Percentiles rank a stretch among this genome's conserved stretches.
phyloP scores from a whole-genome alignment of 2,113 vertebrate genomes.

The Ammospiza nelsoni region DNA sequence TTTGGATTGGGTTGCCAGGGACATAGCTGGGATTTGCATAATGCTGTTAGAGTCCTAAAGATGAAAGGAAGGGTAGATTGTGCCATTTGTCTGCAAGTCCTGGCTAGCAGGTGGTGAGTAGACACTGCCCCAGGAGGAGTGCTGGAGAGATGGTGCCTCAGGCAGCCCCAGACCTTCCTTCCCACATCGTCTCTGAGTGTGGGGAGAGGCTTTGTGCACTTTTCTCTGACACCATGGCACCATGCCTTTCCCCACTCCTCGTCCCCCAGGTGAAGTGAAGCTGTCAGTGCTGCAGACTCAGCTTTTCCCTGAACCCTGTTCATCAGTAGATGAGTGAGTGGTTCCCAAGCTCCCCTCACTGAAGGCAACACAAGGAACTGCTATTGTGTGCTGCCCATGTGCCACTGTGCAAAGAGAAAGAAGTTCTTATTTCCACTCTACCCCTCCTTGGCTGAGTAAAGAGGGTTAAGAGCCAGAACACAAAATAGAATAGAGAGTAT shows the following conservation, averaged over 20 bases:
- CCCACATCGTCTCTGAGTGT: fast-evolving
- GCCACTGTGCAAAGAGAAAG: neutral
- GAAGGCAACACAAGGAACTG: neutral
- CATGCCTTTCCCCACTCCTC: fast-evolving
- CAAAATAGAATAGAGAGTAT: neutral
- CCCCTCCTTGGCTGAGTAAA: neutral
- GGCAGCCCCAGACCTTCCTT: neutral
- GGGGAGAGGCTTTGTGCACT: neutral
- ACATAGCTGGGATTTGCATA: conserved; percentile 59
- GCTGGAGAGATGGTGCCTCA: neutral
- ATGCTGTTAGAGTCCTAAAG: conserved; percentile 36
- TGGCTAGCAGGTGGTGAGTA: neutral
- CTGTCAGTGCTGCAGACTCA: neutral
- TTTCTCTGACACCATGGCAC: neutral
- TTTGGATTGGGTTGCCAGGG: conserved; percentile 50
- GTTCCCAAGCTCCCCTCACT: neutral
- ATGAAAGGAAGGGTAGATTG: conserved; percentile 52
- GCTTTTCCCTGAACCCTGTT: neutral
- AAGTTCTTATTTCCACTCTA: neutral
- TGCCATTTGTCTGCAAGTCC: conserved; percentile 22
- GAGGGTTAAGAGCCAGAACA: neutral
- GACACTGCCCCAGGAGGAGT: neutral
- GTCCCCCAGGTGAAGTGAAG: neutral
- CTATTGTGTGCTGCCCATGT: neutral
- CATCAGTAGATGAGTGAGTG: neutral